A percentile compares a stretch with the other conserved stretches of the same genome.
These are phyloP conservation scores for Microvelia longipes DNA, from an alignment of 1,140 invertebrate species.

Conservation along the genomic window DNA sequence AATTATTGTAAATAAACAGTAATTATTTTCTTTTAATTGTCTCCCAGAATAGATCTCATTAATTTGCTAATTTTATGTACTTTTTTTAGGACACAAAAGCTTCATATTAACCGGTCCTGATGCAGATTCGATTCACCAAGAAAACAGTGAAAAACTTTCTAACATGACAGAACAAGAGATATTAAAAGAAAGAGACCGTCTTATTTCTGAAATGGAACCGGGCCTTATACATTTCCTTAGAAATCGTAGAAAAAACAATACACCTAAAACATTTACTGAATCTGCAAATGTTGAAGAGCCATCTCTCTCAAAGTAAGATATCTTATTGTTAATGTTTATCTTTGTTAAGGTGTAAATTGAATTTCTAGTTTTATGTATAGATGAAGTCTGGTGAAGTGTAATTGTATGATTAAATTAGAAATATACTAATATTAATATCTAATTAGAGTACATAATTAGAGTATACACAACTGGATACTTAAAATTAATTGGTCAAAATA, in stretches of 20 bases:
- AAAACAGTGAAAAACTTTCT: constrained; percentile 50
- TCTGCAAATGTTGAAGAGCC: background rate
- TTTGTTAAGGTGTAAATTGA: constrained; percentile 1
- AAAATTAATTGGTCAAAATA: background rate
- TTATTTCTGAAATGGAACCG: constrained; percentile 46
- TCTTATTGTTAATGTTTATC: constrained; percentile 18
- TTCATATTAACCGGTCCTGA: constrained; percentile 37
- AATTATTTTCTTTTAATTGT: no score
- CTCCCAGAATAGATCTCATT: no score
- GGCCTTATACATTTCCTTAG: constrained; percentile 48
- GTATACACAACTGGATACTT: background rate
- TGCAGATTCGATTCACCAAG: constrained; percentile 47
- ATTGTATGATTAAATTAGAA: background rate
- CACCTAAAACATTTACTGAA: constrained; percentile 1
- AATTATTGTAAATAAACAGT: no score
- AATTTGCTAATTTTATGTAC: no score
- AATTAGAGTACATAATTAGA: background rate
- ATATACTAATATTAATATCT: background rate
- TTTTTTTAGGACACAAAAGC: constrained; percentile 29
- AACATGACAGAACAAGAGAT: constrained; percentile 62
- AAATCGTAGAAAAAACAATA: constrained; percentile 34
- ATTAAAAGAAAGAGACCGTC: constrained; percentile 48
- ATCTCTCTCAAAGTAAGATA: constrained; percentile 13
- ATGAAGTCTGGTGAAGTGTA: background rate
- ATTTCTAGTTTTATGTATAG: background rate